A percentile compares a stretch with the other conserved stretches of the same genome.
phyloP scores from a whole-genome alignment of 2,888 invertebrate species.

The Lepidocyrtinus sp. region DNA sequence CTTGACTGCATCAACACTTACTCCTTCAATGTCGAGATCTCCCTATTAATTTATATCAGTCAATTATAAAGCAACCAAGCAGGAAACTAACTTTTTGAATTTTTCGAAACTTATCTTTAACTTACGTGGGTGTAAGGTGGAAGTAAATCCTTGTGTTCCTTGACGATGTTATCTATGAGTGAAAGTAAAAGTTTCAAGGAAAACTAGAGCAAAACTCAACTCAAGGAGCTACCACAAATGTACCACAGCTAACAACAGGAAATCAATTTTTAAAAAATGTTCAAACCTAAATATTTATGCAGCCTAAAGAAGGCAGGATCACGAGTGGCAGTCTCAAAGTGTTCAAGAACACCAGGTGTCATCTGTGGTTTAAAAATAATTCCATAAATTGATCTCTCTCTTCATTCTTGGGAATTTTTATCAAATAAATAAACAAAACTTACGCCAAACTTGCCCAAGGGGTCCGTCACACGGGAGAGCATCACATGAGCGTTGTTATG shows the following conservation, averaged over 20 bases:
- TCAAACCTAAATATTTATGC: no score
- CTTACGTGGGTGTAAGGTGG: slow-evolving; percentile 69
- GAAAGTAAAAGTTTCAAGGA: no score
- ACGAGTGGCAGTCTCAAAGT: slow-evolving; percentile 71
- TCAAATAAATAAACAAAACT: no score
- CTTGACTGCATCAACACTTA: slow-evolving; percentile 58
- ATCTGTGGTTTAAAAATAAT: slow-evolving; percentile 35
- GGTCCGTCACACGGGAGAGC: slow-evolving; percentile 70
- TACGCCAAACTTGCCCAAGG: slow-evolving; percentile 70
- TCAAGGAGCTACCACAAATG: no score
- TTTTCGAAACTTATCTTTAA: background rate
- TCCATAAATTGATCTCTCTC: background rate
- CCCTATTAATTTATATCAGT: slow-evolving; percentile 40
- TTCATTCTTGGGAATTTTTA: background rate
- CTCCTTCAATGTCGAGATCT: slow-evolving; percentile 63
- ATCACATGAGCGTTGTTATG: slow-evolving; percentile 71
- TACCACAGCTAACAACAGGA: no score
- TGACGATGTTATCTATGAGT: slow-evolving; percentile 71
- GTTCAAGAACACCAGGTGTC: slow-evolving; percentile 71
- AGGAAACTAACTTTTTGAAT: background rate
- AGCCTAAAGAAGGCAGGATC: slow-evolving; percentile 71
- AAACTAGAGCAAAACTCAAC: no score
- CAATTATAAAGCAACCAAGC: background rate
- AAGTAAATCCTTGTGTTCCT: slow-evolving; percentile 70
- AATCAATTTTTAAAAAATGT: no score